phyloP scores from a whole-genome alignment of 2,797 vertebrate genomes.

The Galaxias olidus region DNA sequence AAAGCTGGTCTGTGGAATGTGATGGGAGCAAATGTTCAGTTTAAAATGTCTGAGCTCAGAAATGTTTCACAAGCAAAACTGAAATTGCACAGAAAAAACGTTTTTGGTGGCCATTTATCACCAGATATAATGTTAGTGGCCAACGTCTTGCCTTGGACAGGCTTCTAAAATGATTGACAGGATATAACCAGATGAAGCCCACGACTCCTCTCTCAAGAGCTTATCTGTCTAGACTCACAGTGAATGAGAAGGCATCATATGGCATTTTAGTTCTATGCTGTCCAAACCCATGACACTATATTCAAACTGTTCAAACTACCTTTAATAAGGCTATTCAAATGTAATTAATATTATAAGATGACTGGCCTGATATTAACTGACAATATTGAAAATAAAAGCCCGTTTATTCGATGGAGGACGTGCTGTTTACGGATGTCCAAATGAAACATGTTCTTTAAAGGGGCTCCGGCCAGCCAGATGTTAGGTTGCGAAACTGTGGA shows the following conservation, averaged over 20 bases:
- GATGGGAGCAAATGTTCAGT: slow-evolving; percentile 36
- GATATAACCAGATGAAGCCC: slow-evolving; percentile 1
- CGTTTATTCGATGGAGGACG: slow-evolving; percentile 49
- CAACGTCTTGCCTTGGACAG: not conserved
- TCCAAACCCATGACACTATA: not conserved
- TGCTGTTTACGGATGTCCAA: slow-evolving; percentile 64
- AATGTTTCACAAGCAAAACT: slow-evolving; percentile 26
- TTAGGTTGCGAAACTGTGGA: slow-evolving; percentile 67
- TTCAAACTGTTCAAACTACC: slow-evolving; percentile 23
- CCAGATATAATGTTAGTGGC: no score
- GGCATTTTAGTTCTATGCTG: not conserved
- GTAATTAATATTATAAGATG: slow-evolving; percentile 20
- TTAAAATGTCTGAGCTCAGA: slow-evolving; percentile 19
- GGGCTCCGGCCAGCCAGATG: slow-evolving; percentile 64
- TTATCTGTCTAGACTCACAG: not conserved
- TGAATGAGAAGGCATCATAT: not conserved
- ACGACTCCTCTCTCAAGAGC: not conserved
- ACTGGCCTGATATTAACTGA: slow-evolving; percentile 24
- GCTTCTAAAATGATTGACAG: not conserved
- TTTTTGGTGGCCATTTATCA: no score
- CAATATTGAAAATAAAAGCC: slow-evolving; percentile 46
- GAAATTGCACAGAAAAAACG: no score
- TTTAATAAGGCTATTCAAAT: no score
- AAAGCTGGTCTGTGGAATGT: slow-evolving; percentile 64
- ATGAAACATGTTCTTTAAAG: slow-evolving; percentile 61